Percentiles rank a stretch among this genome's conserved stretches.
Conservation (phyloP, 2,888 invertebrate species). For the Strigamia maritima region DNA sequence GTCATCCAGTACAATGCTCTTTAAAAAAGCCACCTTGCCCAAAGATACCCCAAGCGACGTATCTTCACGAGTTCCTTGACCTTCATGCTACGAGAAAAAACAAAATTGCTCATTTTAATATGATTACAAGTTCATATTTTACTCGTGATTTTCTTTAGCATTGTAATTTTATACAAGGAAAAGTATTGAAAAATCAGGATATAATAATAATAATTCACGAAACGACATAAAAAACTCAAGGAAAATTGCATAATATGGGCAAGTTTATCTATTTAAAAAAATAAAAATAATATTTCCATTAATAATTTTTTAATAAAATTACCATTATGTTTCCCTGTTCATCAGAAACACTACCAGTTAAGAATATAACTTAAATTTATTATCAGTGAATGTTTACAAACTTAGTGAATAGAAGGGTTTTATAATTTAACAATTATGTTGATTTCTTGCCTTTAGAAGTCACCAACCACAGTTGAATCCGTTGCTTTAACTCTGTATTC, state of each 20-base stretch:
- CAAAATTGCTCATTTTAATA: background rate
- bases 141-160: no score
- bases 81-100: background rate
- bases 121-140: background rate
- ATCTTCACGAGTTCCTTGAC: background rate
- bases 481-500: conserved; percentile 69
- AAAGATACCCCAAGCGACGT: background rate
- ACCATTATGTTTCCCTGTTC: no score
- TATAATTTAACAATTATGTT: background rate
- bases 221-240: background rate
- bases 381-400: background rate
- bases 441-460: conserved; percentile 8
- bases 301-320: no score
- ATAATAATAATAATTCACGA: no score
- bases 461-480: conserved; percentile 69
- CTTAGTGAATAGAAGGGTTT: background rate
- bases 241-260: background rate
- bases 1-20: background rate
- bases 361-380: background rate
- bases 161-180: no score
- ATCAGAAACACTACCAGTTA: no score
- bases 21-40: background rate
- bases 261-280: no score
- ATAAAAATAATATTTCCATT: no score
- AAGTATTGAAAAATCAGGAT: no score